Base-by-base conservation (phyloP, 1,140 invertebrate genomes). In the Gonioctena quinquepunctata region DNA sequence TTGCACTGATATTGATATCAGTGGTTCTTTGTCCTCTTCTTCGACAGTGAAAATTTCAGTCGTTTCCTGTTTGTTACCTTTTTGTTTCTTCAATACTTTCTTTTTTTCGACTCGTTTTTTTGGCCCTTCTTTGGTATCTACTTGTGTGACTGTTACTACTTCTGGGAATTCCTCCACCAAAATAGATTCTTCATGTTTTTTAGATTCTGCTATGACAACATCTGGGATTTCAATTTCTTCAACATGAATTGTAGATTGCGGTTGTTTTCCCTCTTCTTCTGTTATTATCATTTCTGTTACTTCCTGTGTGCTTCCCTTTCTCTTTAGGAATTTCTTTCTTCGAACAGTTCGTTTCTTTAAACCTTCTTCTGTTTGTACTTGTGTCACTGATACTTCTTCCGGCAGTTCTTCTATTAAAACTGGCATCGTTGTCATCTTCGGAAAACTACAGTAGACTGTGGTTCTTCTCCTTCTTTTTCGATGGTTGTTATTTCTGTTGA, bases 281-380 rank as follows among this genome's bases (percentile, higher is more conserved):
- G 72, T 56, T 57, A 73, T 71, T 82, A 69, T 49, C 19, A 72
- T 82, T 59, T 83, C 80, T 3, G 76, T 69, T 65, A 77, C 57
- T 18, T 77, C 83, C 66, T 76, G 68, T 48, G 77, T 76, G 16
- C 54, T 68, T 22, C 72, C 78, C 28, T 56, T 62, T 28, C 74
- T 71, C 62, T 81, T 84, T 77, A 74, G 82, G n/a, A 81, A 77
- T 64, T 74, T 75, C 11, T 77, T 71, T 63, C 80, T 83, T 72
- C 81, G 82, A 0, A 79, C 81, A 27, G 80, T 80, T 28, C 78
- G 76, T 73, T 81, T 70, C n/a, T 73, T 77, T 28, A 81, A 79
- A 71, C 84, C 83, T 77, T 85, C 81, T 50, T 85, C 77, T n/a
- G 85, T 84, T 19, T 83, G 82, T 60, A 84, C 79, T 77, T 84